Base-by-base conservation (phyloP, 2,113 vertebrate species). In the Benitochromis conjunctus region DNA sequence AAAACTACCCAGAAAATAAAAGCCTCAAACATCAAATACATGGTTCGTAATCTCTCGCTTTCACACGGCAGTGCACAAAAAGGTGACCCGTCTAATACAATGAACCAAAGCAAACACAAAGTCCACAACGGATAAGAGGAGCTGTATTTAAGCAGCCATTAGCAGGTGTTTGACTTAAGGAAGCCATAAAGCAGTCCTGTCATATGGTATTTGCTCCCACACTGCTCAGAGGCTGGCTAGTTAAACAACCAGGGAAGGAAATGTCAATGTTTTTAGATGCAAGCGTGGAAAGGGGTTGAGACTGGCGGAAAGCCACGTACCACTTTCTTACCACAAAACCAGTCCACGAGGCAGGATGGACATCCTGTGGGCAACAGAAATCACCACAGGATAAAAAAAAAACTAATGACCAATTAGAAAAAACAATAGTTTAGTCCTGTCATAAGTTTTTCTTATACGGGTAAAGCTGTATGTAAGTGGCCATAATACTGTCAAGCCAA, bases 211-310 rank as follows among this genome's bases (percentile, higher is more conserved):
- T 96, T 96, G 95, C 92, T 95, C 89, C 80, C 69, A 86, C 94
- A 88, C 93, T 92, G 92, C 96, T 96, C 94, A 94, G 95, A 94
- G 87, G 93, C 94, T 91, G 92, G 88, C 94, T 94, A 86, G 95
- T 93, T 92, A 92, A 95, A 96, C 94, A 94, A 87, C 66, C 86
- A 56, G 89, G 85, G 85, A 89, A 84, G 89, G 83, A 83, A 96
- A 91, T 93, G 96, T 97, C 96, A 97, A 97, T 97, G 96, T 96
- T 97, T 96, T 94, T 62, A 88, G 92, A 97, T 84, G 93, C 90
- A 90, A 88, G 82, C 41, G 36, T 81, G 86, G 92, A 90, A 94
- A 88, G 83, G 78, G 87, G 81, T 38, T 88, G 85, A 92, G 86
- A 89, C 62, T 85, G 86, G 86, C 90, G 66, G 91, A 94, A 88